Conservation (phyloP, 2,113 vertebrate species). For the Lipotes vexillifer region DNA sequence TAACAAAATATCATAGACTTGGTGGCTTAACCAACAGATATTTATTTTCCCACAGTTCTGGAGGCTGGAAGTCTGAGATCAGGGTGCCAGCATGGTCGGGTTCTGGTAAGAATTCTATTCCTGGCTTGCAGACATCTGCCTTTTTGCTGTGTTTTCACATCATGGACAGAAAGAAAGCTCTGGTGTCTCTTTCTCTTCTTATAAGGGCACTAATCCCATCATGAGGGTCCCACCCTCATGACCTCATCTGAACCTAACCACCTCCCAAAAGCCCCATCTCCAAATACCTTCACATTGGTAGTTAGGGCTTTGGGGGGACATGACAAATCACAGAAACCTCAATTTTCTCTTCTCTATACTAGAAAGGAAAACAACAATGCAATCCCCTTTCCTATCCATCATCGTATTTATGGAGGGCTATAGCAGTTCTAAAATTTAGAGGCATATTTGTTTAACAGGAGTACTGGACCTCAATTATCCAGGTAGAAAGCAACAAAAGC, state of each 20-base stretch:
- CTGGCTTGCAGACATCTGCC: background rate
- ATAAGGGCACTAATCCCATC: background rate
- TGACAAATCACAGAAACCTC: background rate
- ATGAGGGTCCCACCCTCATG: background rate
- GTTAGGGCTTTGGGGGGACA: background rate
- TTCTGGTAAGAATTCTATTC: background rate
- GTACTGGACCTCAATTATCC: background rate
- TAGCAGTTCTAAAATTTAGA: background rate
- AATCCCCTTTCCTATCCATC: background rate
- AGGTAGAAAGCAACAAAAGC: background rate
- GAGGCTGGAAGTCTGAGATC: background rate
- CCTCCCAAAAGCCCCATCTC: background rate
- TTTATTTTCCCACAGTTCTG: background rate
- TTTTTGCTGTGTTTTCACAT: background rate
- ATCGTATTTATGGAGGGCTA: background rate
- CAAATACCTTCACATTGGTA: background rate
- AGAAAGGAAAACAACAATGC: background rate
- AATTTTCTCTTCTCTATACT: background rate
- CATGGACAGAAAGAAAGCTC: no score
- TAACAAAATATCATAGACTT: background rate
- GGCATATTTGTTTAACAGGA: background rate
- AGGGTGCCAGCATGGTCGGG: fast-evolving
- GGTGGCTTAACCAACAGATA: background rate
- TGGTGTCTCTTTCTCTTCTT: background rate
- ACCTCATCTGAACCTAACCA: background rate